Percentiles rank a stretch among this genome's conserved stretches.
Evolutionary conservation across 92 coral and sea anemone genomes (phyloP).

Genomic region (Epizoanthus stellaris): DNA sequence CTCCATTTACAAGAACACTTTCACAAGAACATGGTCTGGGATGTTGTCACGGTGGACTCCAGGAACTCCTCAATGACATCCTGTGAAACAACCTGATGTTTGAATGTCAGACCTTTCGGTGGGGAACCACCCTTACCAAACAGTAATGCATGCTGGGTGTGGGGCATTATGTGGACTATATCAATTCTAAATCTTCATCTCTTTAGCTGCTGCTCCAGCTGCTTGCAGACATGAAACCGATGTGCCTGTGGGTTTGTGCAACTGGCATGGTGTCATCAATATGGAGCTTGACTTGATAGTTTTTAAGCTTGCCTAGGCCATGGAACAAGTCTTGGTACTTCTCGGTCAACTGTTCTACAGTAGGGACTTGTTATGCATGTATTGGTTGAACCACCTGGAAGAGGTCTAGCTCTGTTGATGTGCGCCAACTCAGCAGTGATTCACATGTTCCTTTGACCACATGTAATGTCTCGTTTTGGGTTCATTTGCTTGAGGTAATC

Average conservation of each 20-base stretch:
- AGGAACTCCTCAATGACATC: constrained; percentile 50
- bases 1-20: constrained; percentile 44
- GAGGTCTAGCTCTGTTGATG: constrained; percentile 46
- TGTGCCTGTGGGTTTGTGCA: no score
- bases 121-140: constrained; percentile 62
- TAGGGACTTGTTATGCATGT: constrained; percentile 11
- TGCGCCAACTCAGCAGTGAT: constrained; percentile 52
- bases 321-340: constrained; percentile 14
- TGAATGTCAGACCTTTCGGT: constrained; percentile 28
- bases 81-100: constrained; percentile 45
- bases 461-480: constrained; percentile 33
- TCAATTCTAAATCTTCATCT: no score
- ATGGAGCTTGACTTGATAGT: no score
- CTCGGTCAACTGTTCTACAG: constrained; percentile 5
- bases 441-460: constrained; percentile 52
- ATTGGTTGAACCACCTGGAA: constrained; percentile 32
- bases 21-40: constrained; percentile 53
- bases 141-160: constrained; percentile 40
- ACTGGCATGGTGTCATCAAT: no score
- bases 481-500: constrained; percentile 12
- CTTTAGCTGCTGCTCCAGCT: no score
- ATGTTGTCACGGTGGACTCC: constrained; percentile 43
- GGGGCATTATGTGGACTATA: no score
- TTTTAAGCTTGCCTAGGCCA: constrained; percentile 3
- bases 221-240: no score